Conservation (phyloP, 2,888 invertebrate genomes). For the Dermolepida albohirtum region DNA sequence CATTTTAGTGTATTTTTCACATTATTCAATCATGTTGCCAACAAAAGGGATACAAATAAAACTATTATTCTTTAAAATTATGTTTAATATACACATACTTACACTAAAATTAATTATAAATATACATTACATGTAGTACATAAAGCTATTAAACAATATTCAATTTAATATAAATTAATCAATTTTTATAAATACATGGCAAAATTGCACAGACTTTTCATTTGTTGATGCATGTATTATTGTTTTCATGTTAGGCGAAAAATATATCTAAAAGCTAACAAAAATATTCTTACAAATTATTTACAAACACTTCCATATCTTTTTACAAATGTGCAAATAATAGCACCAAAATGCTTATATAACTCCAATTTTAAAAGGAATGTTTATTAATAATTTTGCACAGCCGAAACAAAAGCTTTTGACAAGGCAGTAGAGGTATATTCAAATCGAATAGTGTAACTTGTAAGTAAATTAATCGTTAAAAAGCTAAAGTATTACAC, state of each 20-base stretch:
- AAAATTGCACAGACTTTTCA: conserved; percentile 17
- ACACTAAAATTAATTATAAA: conserved; percentile 31
- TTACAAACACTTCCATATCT: conserved; percentile 26
- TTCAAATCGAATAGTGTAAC: not conserved
- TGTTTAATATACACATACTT: conserved; percentile 35
- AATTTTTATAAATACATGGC: conserved; percentile 8
- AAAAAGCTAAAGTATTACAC: not conserved
- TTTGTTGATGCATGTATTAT: not conserved
- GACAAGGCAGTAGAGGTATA: not conserved
- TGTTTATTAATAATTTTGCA: conserved; percentile 37
- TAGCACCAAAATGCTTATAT: conserved; percentile 21
- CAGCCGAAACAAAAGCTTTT: conserved; percentile 31
- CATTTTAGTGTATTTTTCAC: too few species aligned
- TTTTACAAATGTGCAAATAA: conserved; percentile 32
- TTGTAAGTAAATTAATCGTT: not conserved
- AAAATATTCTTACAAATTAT: conserved; percentile 18
- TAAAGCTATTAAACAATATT: conserved; percentile 31
- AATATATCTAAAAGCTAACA: conserved; percentile 20
- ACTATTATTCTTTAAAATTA: conserved; percentile 22
- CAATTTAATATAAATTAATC: conserved; percentile 33
- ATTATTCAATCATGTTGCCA: too few species aligned
- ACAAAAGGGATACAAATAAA: not conserved
- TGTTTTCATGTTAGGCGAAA: conserved; percentile 18
- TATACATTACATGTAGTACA: conserved; percentile 29
- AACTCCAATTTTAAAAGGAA: conserved; percentile 27